Percentiles rank a stretch among this genome's conserved stretches.
Evolutionary conservation across 1,140 invertebrate genomes (phyloP).

Genomic region (Microplitis mediator): DNA sequence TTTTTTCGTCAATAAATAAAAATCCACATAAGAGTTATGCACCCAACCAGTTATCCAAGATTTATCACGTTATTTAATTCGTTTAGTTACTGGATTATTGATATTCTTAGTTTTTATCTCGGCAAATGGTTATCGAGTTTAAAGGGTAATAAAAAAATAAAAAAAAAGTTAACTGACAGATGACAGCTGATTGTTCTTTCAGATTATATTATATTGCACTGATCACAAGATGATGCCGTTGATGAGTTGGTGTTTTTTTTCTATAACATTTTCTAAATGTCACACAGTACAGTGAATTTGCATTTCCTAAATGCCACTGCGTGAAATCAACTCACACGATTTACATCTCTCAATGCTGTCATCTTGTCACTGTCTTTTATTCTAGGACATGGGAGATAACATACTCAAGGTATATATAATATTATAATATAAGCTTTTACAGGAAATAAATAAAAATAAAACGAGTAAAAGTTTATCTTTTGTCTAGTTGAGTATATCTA

Average conservation of each 20-base stretch:
- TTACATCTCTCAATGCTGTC: background rate
- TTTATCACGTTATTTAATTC: too few species aligned
- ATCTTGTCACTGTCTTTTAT: constrained; percentile 2
- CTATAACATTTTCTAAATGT: constrained; percentile 21
- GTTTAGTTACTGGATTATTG: too few species aligned
- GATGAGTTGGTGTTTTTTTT: background rate
- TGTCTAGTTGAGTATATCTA: background rate
- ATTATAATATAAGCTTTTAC: background rate
- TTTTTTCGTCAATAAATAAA: too few species aligned
- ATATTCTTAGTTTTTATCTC: too few species aligned
- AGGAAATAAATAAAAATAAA: background rate
- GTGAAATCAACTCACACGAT: constrained; percentile 19
- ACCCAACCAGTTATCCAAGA: too few species aligned
- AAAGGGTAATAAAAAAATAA: too few species aligned
- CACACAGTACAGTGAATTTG: constrained; percentile 29
- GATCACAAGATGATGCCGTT: background rate
- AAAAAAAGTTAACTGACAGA: background rate
- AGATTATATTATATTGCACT: too few species aligned
- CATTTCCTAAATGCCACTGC: constrained; percentile 36
- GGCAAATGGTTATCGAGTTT: too few species aligned
- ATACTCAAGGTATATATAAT: background rate
- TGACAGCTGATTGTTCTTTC: too few species aligned
- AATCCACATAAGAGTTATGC: too few species aligned
- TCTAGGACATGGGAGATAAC: background rate
- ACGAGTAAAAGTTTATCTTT: background rate